Evolutionary conservation across 2,888 invertebrate genomes (phyloP), one percentile per base, ranked within the genome.

Genomic region (Drosophila niveifrons): DNA sequence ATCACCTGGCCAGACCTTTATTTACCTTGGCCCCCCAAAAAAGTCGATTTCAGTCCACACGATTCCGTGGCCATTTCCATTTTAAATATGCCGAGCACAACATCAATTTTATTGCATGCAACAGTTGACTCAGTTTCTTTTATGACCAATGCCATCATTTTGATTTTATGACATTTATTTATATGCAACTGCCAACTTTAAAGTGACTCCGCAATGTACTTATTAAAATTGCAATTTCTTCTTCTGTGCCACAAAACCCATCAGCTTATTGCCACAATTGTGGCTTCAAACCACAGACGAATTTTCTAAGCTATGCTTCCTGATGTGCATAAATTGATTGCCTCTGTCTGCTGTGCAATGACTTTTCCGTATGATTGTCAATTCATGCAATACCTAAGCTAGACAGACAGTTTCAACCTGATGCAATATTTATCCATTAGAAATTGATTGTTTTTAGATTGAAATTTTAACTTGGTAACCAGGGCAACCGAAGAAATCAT

Each of bases 31-130:
- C 36, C 28, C 29, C 1, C 9, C 23, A 36, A 34, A 23, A 23
- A 23, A 3, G 15, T 11, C 2, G 31, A 7, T 7, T 29, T 17
- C 28, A 46, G 6, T 46, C 23, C 23, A 23, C 23, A 23, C 23
- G 4, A 23, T 15, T 13, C 39, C 13, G 13, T 13, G 2, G 39
- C 34, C 34, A 61, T 53, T 61, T 61, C 11, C 52, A 57, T 23
- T 67, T 61, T 3, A 58, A 67, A 57, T 58, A 68, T 58, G 48
- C 36, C 17, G 51, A 75, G 52, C 29, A 28, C 63, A 61, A 18
- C 63, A 61, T 56, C 51, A 64, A 59, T 61, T 71, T 74, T 39
- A 76, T 71, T 29, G 51, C 78, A 72, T 72, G 73, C 75, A 75
- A 75, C 75, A 75, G 75, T 73, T 75, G 75, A 62, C 41, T 15